These are phyloP conservation scores for Epinotia demarniana DNA, from an alignment of 2,888 invertebrate genomes.

Conservation along the genomic window DNA sequence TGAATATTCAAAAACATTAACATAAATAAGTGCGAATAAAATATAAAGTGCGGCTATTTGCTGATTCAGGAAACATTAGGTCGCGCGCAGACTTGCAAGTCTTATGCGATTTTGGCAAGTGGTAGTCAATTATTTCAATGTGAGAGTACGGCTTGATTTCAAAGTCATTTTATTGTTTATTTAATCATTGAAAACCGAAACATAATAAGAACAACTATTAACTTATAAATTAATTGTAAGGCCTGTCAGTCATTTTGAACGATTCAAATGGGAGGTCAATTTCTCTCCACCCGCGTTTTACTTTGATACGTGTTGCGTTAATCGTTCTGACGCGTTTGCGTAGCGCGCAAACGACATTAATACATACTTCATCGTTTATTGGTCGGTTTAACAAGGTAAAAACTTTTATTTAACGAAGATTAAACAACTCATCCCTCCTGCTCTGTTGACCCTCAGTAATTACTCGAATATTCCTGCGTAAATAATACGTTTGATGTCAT, in stretches of 20 bases:
- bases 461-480: background rate
- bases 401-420: background rate
- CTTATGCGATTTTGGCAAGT: slow-evolving; percentile 5
- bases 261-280: background rate
- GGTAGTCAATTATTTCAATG: background rate
- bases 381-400: background rate
- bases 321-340: too few species aligned
- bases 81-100: background rate
- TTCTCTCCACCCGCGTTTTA: background rate
- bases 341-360: too few species aligned
- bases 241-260: too few species aligned
- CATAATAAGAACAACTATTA: too few species aligned
- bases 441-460: background rate
- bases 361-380: background rate
- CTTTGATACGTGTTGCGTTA: background rate
- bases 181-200: too few species aligned
- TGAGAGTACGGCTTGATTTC: too few species aligned
- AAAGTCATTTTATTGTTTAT: too few species aligned
- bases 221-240: too few species aligned
- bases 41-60: slow-evolving; percentile 35
- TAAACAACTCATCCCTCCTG: background rate
- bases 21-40: slow-evolving; percentile 60
- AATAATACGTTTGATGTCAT: background rate
- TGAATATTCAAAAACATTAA: slow-evolving; percentile 64
- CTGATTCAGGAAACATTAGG: slow-evolving; percentile 43